Evolutionary conservation across 2,888 invertebrate species (phyloP).

Genomic region (Phengaris alcon): DNA sequence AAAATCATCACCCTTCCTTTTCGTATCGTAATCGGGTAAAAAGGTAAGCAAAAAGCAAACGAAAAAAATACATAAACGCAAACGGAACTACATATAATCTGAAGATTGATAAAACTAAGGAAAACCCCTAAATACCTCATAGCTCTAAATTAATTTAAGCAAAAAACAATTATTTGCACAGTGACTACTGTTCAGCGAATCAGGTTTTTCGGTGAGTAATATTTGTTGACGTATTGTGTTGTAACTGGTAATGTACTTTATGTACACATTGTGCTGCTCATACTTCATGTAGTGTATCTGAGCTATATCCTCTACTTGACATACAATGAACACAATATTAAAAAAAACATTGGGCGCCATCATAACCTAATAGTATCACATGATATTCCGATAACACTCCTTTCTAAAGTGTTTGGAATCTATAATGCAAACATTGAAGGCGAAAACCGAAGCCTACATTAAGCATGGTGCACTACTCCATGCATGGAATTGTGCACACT

Average conservation of each 20-base stretch:
- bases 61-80: neutral
- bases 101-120: constrained; percentile 2
- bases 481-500: too few species aligned
- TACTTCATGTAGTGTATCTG: neutral
- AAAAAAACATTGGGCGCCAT: neutral
- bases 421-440: too few species aligned
- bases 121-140: neutral
- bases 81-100: constrained; percentile 2
- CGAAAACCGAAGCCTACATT: too few species aligned
- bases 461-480: too few species aligned
- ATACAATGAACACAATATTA: neutral
- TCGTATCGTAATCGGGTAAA: neutral
- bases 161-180: neutral
- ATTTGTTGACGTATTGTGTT: neutral
- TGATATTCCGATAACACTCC: neutral
- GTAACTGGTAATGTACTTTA: neutral
- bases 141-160: constrained; percentile 2
- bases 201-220: constrained; percentile 8
- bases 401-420: too few species aligned
- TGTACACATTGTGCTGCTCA: too few species aligned
- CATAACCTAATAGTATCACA: neutral
- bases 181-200: neutral
- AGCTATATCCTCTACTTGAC: neutral
- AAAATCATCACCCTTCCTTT: too few species aligned
- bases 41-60: neutral